Percentiles rank a stretch among this genome's conserved stretches.
These are phyloP conservation scores for Ormyrus nitidulus DNA, from an alignment of 2,888 invertebrate genomes.

Conservation along the genomic window DNA sequence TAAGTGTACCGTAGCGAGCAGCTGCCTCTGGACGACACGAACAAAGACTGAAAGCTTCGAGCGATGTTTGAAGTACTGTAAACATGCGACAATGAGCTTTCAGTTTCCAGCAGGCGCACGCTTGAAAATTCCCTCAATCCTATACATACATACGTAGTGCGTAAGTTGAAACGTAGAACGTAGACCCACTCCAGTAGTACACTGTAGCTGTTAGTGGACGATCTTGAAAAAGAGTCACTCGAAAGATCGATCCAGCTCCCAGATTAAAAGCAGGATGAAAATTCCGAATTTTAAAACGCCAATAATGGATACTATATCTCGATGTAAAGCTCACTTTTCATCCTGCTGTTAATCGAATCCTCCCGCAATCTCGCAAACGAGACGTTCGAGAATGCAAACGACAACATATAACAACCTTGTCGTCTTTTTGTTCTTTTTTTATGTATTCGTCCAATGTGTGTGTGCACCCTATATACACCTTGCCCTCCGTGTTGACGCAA, in stretches of 20 bases:
- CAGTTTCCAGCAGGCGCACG: conserved; percentile 29
- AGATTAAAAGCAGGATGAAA: background rate
- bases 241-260: conserved; percentile 13
- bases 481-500: conserved; percentile 67
- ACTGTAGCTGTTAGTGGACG: conserved; percentile 6
- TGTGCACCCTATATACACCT: conserved; percentile 44
- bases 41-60: conserved; percentile 5
- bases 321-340: background rate
- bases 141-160: conserved; percentile 10
- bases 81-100: background rate
- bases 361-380: conserved; percentile 45
- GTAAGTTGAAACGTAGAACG: conserved; percentile 25
- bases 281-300: background rate
- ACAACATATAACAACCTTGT: conserved; percentile 58
- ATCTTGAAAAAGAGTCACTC: conserved; percentile 1
- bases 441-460: conserved; percentile 56
- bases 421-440: conserved; percentile 62
- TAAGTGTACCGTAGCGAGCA: background rate
- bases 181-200: conserved; percentile 26
- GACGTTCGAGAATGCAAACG: conserved; percentile 54
- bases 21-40: conserved; percentile 28
- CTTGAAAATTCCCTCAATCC: conserved; percentile 26
- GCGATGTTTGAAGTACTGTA: background rate
- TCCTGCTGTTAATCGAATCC: conserved; percentile 5
- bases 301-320: background rate